Conservation (phyloP, 2,797 vertebrate genomes). For the Myotis vivesi region DNA sequence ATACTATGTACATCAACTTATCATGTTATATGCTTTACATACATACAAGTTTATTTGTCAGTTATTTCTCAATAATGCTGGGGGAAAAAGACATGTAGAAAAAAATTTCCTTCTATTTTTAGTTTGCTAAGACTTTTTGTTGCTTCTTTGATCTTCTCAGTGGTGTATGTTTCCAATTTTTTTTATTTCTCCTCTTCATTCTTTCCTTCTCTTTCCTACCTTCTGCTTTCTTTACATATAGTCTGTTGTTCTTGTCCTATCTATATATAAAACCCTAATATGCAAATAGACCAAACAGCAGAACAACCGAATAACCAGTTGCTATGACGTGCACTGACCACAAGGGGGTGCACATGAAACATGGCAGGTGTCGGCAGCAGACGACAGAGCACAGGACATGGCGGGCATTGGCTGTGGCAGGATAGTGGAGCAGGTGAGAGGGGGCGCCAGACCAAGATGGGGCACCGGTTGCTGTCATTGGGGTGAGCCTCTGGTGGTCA, state of each 20-base stretch:
- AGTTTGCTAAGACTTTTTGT: background rate
- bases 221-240: background rate
- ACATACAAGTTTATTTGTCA: background rate
- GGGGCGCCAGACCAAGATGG: too few species aligned
- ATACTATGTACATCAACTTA: background rate
- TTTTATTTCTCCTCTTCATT: background rate
- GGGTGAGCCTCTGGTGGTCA: too few species aligned
- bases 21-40: background rate
- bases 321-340: too few species aligned
- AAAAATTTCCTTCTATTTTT: background rate
- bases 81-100: background rate
- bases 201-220: background rate
- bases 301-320: too few species aligned
- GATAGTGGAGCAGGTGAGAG: too few species aligned
- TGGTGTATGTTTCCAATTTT: background rate
- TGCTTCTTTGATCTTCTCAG: background rate
- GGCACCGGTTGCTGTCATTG: too few species aligned
- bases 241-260: background rate
- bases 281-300: fast-evolving
- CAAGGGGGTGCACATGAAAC: too few species aligned
- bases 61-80: background rate
- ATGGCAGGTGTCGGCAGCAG: too few species aligned
- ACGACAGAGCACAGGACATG: too few species aligned
- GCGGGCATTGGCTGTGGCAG: too few species aligned
- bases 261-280: too few species aligned